Percentiles rank a stretch among this genome's conserved stretches.
Evolutionary conservation across 2,797 vertebrate genomes (phyloP).

Genomic region (Macropus fuliginosus): DNA sequence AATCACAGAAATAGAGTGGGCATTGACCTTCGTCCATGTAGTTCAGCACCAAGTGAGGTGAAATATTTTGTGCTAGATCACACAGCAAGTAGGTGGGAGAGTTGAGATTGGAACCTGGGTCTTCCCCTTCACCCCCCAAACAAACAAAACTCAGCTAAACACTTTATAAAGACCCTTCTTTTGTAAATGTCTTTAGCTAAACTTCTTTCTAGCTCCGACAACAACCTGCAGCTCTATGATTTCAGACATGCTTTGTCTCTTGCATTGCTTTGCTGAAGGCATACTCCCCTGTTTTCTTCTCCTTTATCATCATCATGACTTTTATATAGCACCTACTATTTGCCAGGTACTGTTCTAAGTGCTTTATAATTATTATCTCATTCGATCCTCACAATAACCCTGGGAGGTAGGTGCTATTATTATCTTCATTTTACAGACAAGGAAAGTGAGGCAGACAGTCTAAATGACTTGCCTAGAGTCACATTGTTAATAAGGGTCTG

Average conservation of each 20-base stretch:
- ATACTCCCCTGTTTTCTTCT: not conserved
- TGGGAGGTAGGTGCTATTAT: no score
- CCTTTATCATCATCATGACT: no score
- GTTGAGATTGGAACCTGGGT: not conserved
- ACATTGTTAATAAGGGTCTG: not conserved
- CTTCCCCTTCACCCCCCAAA: not conserved
- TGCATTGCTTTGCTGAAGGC: not conserved
- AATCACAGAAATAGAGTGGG: not conserved
- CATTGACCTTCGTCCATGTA: not conserved
- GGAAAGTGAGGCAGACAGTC: no score
- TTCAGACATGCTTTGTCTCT: not conserved
- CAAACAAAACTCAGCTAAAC: not conserved
- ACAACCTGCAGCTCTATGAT: not conserved
- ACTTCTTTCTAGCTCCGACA: not conserved
- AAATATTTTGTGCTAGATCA: not conserved
- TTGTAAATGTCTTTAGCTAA: not conserved
- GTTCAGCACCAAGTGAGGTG: not conserved
- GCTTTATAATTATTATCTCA: not conserved
- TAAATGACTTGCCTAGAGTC: not conserved
- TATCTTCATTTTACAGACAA: no score
- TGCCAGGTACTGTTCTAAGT: not conserved
- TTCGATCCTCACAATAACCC: no score
- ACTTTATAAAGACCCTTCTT: not conserved
- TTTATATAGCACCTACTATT: not conserved
- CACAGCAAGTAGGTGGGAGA: not conserved